Percentiles rank a stretch among this genome's conserved stretches.
phyloP scores from a whole-genome alignment of 2,797 vertebrate genomes.

The Enteromius paludinosus region DNA sequence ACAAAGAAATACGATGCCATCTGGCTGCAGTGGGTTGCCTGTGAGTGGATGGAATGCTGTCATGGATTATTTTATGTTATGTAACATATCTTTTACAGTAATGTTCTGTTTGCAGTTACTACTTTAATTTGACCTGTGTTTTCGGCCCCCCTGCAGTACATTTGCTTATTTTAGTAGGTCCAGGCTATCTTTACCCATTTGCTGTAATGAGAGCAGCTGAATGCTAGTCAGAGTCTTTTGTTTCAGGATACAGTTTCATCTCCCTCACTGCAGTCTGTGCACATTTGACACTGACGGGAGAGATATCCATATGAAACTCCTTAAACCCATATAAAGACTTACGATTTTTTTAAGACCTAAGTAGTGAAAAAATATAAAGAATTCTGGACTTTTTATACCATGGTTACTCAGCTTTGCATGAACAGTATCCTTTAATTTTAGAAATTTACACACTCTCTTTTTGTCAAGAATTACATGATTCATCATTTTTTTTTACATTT shows the following conservation, averaged over 20 bases:
- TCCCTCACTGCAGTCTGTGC: conserved; percentile 9
- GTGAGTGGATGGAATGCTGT: conserved; percentile 76
- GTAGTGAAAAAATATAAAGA: not conserved
- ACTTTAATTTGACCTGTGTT: conserved; percentile 3
- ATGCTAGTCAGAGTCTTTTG: conserved; percentile 43
- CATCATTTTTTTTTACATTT: not conserved
- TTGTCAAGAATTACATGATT: not conserved
- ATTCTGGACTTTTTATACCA: not conserved
- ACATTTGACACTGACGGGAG: conserved; percentile 6
- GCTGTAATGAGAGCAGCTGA: conserved; percentile 19
- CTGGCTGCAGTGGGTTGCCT: conserved; percentile 98
- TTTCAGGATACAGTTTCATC: conserved; percentile 44
- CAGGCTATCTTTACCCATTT: conserved; percentile 9
- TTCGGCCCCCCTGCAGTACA: conserved; percentile 22
- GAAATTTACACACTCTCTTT: not conserved
- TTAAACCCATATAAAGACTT: conserved; percentile 26
- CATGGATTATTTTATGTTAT: not conserved
- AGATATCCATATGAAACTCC: not conserved
- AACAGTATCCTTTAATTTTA: not conserved
- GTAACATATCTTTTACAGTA: not conserved
- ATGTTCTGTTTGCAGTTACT: not conserved
- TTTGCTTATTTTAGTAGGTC: conserved; percentile 42
- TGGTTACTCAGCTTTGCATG: not conserved
- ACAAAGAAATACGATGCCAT: conserved; percentile 88
- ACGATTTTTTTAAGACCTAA: not conserved